These are phyloP conservation scores for Tinea pellionella DNA, from an alignment of 2,888 invertebrate genomes.

Conservation along the genomic window DNA sequence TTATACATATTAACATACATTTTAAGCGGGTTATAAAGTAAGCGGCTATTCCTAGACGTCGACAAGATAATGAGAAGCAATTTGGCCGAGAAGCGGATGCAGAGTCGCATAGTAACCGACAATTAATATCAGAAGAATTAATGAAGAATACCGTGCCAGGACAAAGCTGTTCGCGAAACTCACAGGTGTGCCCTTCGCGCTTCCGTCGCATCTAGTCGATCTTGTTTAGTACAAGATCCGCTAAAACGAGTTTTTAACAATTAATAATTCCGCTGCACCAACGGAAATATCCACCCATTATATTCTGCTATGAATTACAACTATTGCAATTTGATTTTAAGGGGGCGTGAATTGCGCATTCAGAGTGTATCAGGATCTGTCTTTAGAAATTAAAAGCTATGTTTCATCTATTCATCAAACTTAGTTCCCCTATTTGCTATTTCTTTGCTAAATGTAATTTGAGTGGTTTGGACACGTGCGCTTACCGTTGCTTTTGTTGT, in stretches of 20 bases:
- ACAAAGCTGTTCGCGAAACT: conserved; percentile 43
- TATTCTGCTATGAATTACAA: conserved; percentile 52
- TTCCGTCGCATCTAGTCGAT: conserved; percentile 44
- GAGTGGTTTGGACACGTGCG: conserved; percentile 54
- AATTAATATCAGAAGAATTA: conserved; percentile 50
- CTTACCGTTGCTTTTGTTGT: conserved; percentile 23
- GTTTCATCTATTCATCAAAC: conserved; percentile 24
- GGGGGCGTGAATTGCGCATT: conserved; percentile 42
- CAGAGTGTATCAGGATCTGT: conserved; percentile 40
- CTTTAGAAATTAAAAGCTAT: conserved; percentile 56
- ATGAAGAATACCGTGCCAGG: conserved; percentile 27
- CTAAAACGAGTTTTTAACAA: conserved; percentile 37
- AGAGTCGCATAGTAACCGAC: conserved; percentile 40
- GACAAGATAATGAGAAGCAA: conserved; percentile 46
- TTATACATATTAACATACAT: not conserved
- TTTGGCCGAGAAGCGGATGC: conserved; percentile 46
- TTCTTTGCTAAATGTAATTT: conserved; percentile 46
- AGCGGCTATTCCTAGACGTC: conserved; percentile 23
- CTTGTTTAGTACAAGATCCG: conserved; percentile 30
- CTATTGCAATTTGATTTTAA: conserved; percentile 54
- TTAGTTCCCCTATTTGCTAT: conserved; percentile 39
- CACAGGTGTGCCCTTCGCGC: conserved; percentile 40
- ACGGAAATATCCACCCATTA: conserved; percentile 61
- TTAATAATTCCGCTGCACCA: conserved; percentile 30
- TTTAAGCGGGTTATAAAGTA: conserved; percentile 1